Evolutionary conservation across 1,140 invertebrate species (phyloP), one percentile per base, ranked within the genome.

Genomic region (Callitettix versicolor): DNA sequence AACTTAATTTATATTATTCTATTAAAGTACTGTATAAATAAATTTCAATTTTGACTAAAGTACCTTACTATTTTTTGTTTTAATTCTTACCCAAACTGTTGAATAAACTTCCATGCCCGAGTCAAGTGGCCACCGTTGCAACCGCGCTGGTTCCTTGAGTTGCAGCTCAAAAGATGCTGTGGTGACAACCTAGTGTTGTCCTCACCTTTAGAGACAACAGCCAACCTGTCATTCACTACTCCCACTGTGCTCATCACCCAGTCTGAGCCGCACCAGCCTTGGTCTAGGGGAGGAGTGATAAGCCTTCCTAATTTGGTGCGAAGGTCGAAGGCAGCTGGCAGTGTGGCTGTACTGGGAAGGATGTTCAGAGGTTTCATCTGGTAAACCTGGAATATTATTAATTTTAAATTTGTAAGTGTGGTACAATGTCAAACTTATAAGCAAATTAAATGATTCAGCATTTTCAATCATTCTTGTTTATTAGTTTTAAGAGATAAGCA

Each of bases 171-270:
- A 1, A 96, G 70, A 58, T 91, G 82, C 66, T 96, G 92, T 0
- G 88, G 76, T 50, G 90, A 89, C 3, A 96, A 71, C 9, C 75
- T 60, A 0, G 84, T 75, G 1, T 71, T 69, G 63, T 91, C 83
- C 7, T 69, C 70, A 1, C 89, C 89, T 59, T 84, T 80, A 7
- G 88, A 91, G 69, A 91, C 83, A 48, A 95, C 87, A 3, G 81
- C 81, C 60, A 80, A 86, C 63, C 86, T 79, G 64, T 89, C 86
- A 38, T 82, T 83, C 52, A 83, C 84, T n/a, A 91, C 80, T 2
- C 79, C 80, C 11, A 84, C 81, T 0, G 91, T 89, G 0, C 88
- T 88, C 34, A 96, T 78, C 0, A 91, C 92, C 93, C 93, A 97
- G 1, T 92, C 95, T 0, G 90, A 79, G 1, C 82, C 91, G 65